Evolutionary conservation across 2,888 invertebrate species (phyloP).

Genomic region (Tuta absoluta): DNA sequence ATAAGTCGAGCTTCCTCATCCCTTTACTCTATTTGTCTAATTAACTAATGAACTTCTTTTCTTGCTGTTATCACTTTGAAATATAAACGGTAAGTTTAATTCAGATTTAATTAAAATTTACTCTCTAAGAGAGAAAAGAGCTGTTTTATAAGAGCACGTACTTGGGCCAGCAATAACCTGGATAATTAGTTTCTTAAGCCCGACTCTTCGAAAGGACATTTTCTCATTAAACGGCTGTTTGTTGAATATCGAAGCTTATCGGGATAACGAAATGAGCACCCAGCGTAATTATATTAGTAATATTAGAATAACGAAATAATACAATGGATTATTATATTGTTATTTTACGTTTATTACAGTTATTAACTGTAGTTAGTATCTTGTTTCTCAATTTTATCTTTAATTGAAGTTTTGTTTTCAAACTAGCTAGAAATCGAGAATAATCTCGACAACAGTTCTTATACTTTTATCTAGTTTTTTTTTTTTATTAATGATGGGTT

Average conservation of each 20-base stretch:
- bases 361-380: background rate
- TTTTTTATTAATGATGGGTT: no score
- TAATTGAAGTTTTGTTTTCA: no score
- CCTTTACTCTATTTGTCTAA: background rate
- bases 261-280: constrained; percentile 13
- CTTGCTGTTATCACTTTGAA: constrained; percentile 19
- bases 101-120: constrained; percentile 27
- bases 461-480: background rate
- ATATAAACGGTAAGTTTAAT: constrained; percentile 20
- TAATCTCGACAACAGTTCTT: background rate
- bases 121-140: constrained; percentile 11
- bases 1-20: background rate
- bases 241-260: constrained; percentile 16
- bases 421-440: background rate
- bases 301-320: constrained; percentile 12
- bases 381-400: no score
- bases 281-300: constrained; percentile 1
- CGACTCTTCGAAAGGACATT: constrained; percentile 23
- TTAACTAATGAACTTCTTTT: constrained; percentile 27
- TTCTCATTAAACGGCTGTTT: constrained; percentile 26
- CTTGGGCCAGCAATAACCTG: constrained; percentile 28
- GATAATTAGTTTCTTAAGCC: constrained; percentile 33
- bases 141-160: constrained; percentile 28
- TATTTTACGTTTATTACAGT: background rate
- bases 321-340: background rate